These are phyloP conservation scores for Hemicentrotus pulcherrimus DNA, from an alignment of 35 echinoderm and acorn worm species.

Conservation along the genomic window DNA sequence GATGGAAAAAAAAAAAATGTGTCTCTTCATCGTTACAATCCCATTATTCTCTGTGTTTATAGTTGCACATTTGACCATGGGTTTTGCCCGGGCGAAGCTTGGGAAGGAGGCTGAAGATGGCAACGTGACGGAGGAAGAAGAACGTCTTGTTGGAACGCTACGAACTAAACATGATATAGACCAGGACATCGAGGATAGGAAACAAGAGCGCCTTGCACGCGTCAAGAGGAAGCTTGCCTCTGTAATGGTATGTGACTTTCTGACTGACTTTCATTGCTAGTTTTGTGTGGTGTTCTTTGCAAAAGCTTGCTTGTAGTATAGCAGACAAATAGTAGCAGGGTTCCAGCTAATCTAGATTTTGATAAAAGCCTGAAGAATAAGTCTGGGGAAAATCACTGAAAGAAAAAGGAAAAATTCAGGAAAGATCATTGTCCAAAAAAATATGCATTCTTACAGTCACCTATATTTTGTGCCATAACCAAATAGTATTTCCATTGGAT, in stretches of 20 bases:
- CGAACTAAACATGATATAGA: constrained; percentile 66
- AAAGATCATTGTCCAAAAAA: too few relatives aligned
- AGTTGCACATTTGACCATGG: constrained; percentile 73
- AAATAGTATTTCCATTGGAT: too few relatives aligned
- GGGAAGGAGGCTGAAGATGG: constrained; percentile 48
- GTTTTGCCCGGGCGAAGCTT: constrained; percentile 41
- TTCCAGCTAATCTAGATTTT: too few relatives aligned
- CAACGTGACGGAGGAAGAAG: constrained; percentile 50
- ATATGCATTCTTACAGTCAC: too few relatives aligned
- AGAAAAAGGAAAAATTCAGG: too few relatives aligned
- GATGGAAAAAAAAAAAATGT: too few relatives aligned
- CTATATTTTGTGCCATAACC: too few relatives aligned
- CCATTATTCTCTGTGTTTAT: not conserved
- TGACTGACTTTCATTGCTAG: not conserved
- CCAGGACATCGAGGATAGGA: constrained; percentile 61
- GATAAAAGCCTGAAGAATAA: too few relatives aligned
- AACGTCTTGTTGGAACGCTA: constrained; percentile 61
- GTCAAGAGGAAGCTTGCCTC: constrained; percentile 78
- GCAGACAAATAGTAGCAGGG: too few relatives aligned
- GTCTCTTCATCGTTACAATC: too few relatives aligned
- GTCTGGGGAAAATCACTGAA: too few relatives aligned
- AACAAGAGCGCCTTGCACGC: constrained; percentile 71
- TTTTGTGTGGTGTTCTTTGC: not conserved
- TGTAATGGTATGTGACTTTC: constrained; percentile 84
- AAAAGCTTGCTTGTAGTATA: not conserved